A percentile compares a stretch with the other conserved stretches of the same genome.
Conservation (phyloP, 1,140 invertebrate species). For the Drosophila tani region DNA sequence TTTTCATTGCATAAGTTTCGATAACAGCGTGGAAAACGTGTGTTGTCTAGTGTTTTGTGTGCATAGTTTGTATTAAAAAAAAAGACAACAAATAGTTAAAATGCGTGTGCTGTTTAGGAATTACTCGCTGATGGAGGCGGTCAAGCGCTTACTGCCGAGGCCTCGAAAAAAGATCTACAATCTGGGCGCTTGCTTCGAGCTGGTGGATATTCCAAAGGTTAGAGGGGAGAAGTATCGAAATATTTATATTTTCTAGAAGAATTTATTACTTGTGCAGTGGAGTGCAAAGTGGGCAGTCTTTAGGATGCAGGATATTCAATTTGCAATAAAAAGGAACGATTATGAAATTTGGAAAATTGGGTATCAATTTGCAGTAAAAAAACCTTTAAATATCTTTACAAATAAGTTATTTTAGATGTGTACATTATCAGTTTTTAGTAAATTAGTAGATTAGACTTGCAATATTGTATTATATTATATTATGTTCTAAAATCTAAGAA, state of each 20-base stretch:
- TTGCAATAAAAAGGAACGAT: neutral
- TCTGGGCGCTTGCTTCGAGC: constrained; percentile 66
- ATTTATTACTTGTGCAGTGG: neutral
- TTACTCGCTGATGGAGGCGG: constrained; percentile 39
- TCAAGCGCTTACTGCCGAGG: constrained; percentile 52
- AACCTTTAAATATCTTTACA: too few species aligned
- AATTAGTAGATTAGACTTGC: too few species aligned
- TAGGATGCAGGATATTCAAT: too few species aligned
- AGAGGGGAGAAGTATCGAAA: constrained; percentile 20
- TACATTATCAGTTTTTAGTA: too few species aligned
- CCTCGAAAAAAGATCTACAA: constrained; percentile 69
- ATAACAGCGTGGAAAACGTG: constrained; percentile 56
- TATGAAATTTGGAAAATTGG: too few species aligned
- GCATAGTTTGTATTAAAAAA: constrained; percentile 54
- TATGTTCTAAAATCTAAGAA: too few species aligned
- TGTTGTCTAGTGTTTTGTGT: constrained; percentile 47
- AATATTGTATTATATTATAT: too few species aligned
- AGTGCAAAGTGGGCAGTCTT: neutral
- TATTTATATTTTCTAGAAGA: neutral
- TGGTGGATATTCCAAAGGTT: constrained; percentile 63
- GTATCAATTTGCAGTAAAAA: too few species aligned
- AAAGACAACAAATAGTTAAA: constrained; percentile 1
- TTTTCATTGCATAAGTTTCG: constrained; percentile 72
- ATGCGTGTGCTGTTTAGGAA: constrained; percentile 55
- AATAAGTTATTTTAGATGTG: too few species aligned